phyloP scores from a whole-genome alignment of 2,888 invertebrate genomes.

The Cotesia congregata region DNA sequence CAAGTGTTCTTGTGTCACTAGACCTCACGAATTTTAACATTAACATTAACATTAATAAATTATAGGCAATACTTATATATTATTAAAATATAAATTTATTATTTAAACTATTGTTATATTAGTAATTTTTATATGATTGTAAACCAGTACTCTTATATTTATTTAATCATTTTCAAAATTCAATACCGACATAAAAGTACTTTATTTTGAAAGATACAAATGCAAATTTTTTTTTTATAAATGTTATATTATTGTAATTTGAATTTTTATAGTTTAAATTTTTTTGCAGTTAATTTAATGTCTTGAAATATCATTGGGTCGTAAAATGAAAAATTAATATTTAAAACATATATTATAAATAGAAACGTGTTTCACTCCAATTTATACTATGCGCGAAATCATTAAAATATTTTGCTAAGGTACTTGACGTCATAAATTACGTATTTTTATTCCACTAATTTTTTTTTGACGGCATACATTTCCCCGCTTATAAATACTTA shows the following conservation, averaged over 20 bases:
- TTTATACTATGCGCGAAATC: background rate
- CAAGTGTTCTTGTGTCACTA: slow-evolving; percentile 1
- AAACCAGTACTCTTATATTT: slow-evolving; percentile 9
- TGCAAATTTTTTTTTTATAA: background rate
- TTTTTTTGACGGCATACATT: background rate
- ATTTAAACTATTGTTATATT: slow-evolving; percentile 8
- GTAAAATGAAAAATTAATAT: background rate
- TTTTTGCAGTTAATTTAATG: background rate
- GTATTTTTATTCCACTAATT: background rate
- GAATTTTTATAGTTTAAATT: background rate
- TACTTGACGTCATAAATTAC: background rate
- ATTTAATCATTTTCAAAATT: background rate
- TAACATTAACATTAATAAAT: slow-evolving; percentile 1
- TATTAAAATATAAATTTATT: slow-evolving; percentile 6
- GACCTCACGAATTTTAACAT: background rate
- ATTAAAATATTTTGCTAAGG: background rate
- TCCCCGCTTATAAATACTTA: background rate
- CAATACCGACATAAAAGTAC: background rate
- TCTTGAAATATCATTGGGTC: background rate
- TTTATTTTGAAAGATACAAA: background rate
- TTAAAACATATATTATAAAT: background rate
- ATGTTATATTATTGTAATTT: background rate
- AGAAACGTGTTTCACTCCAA: background rate
- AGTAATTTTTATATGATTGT: slow-evolving; percentile 8
- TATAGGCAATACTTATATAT: background rate